These are phyloP conservation scores for Pinna nobilis DNA, from an alignment of 1,140 invertebrate species.

Conservation along the genomic window DNA sequence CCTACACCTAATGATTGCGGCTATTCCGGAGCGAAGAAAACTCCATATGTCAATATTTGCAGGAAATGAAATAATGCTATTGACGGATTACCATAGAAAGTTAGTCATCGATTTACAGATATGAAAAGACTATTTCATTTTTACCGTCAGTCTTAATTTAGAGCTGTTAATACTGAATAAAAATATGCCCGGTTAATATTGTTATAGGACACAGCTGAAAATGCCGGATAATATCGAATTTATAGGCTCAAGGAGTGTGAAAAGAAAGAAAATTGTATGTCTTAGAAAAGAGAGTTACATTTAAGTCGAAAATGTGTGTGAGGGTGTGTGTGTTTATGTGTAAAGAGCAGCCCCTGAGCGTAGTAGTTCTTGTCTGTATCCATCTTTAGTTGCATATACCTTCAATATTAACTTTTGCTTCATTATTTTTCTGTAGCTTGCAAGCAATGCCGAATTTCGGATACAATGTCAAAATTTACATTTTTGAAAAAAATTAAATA, in stretches of 20 bases:
- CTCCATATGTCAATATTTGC: background rate
- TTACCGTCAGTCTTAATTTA: background rate
- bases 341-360: too few species aligned
- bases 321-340: too few species aligned
- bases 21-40: background rate
- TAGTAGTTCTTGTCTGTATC: too few species aligned
- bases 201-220: background rate
- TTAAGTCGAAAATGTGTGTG: too few species aligned
- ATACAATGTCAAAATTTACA: too few species aligned
- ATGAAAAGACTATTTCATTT: background rate
- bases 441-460: too few species aligned
- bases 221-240: background rate
- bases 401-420: too few species aligned
- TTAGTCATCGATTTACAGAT: background rate
- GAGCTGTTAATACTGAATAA: background rate
- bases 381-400: too few species aligned
- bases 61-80: background rate
- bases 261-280: conserved; percentile 11
- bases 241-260: background rate
- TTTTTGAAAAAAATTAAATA: too few species aligned
- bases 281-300: too few species aligned
- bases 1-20: background rate
- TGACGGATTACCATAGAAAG: background rate
- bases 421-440: too few species aligned
- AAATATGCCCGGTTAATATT: background rate